A percentile compares a stretch with the other conserved stretches of the same genome.
phyloP scores from a whole-genome alignment of 2,888 invertebrate genomes.

The Phortica magna region DNA sequence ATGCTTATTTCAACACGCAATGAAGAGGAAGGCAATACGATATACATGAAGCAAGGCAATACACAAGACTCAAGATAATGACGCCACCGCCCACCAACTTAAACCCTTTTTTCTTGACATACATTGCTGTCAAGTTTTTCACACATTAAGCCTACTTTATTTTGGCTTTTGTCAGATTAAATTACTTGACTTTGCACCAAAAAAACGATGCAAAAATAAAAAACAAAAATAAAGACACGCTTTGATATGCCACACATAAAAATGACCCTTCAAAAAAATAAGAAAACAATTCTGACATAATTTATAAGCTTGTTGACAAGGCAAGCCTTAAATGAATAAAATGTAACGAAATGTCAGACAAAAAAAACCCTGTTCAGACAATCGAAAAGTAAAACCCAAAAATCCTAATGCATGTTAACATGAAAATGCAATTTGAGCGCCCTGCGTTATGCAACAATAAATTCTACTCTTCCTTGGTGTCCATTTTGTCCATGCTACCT shows the following conservation, averaged over 20 bases:
- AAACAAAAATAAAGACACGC: not conserved
- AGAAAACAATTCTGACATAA: not conserved
- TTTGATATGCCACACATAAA: not conserved
- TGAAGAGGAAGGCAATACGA: conserved; percentile 41
- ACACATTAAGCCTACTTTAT: conserved; percentile 66
- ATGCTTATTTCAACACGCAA: conserved; percentile 43
- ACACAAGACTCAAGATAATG: conserved; percentile 44
- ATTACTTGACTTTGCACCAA: conserved; percentile 52
- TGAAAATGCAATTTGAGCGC: conserved; percentile 17
- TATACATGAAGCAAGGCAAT: too few species aligned
- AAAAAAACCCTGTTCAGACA: not conserved
- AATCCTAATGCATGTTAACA: conserved; percentile 22
- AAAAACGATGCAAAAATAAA: not conserved
- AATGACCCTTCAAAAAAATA: not conserved
- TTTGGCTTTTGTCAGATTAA: conserved; percentile 66
- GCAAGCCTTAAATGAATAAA: not conserved
- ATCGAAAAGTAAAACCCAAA: not conserved
- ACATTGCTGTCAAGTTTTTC: conserved; percentile 64
- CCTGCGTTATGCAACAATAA: not conserved
- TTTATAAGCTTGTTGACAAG: conserved; percentile 5
- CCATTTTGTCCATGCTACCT: not conserved
- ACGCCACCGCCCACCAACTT: conserved; percentile 29
- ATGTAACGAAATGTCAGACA: not conserved
- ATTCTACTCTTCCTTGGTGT: conserved; percentile 1
- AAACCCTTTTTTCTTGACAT: conserved; percentile 29